phyloP scores from a whole-genome alignment of 2,888 invertebrate species.

The Epirrita christyi region DNA sequence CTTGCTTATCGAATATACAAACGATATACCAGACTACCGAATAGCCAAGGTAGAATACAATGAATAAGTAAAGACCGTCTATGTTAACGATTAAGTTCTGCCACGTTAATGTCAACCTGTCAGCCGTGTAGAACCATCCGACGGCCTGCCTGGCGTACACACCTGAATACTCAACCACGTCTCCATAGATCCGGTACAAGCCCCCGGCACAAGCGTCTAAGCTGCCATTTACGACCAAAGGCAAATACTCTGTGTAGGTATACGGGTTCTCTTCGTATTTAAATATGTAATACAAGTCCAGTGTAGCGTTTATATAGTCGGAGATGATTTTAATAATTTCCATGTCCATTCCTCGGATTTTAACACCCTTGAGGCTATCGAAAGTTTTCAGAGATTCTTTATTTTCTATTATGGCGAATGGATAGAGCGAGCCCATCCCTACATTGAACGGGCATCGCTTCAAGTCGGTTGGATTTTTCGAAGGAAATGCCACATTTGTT shows the following conservation, averaged over 20 bases:
- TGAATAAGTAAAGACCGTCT: constrained; percentile 59
- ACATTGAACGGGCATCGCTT: constrained; percentile 61
- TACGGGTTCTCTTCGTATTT: constrained; percentile 50
- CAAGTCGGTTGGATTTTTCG: constrained; percentile 51
- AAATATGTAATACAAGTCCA: constrained; percentile 53
- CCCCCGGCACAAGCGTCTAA: constrained; percentile 69
- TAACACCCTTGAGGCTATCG: constrained; percentile 45
- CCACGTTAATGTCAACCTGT: constrained; percentile 61
- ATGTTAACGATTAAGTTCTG: constrained; percentile 54
- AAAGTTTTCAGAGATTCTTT: constrained; percentile 45
- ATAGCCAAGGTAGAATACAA: constrained; percentile 60
- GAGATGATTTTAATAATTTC: constrained; percentile 65
- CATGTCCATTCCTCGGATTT: constrained; percentile 55
- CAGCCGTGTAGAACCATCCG: constrained; percentile 61
- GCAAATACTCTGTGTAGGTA: constrained; percentile 45
- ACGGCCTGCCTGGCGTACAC: constrained; percentile 58
- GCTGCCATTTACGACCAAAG: constrained; percentile 59
- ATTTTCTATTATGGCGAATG: constrained; percentile 55
- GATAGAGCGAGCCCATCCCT: constrained; percentile 58
- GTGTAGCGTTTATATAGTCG: constrained; percentile 57
- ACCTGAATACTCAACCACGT: constrained; percentile 66
- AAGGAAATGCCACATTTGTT: constrained; percentile 46
- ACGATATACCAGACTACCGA: constrained; percentile 56
- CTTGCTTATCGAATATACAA: constrained; percentile 48
- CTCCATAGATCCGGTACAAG: constrained; percentile 60